These are phyloP conservation scores for Peromyscus californicus DNA, from an alignment of 2,113 vertebrate genomes.

Conservation along the genomic window DNA sequence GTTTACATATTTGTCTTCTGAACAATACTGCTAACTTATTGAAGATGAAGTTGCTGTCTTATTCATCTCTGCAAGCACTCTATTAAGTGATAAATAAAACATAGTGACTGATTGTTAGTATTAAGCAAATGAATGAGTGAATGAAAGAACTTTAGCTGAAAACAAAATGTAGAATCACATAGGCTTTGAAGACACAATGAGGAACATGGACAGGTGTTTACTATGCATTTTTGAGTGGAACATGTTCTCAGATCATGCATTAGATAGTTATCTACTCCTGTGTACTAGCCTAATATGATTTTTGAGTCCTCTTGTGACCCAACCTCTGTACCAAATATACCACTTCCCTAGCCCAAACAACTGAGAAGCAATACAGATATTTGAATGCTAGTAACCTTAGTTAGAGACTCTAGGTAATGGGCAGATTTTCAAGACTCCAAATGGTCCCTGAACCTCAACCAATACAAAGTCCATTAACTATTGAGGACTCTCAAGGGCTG, in stretches of 20 bases:
- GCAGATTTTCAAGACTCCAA: neutral
- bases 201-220: neutral
- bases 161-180: conserved; percentile 18
- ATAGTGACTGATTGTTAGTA: neutral
- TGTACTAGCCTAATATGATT: neutral
- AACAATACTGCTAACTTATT: neutral
- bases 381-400: conserved; percentile 40
- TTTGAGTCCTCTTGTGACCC: conserved; percentile 42
- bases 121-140: conserved; percentile 50
- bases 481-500: conserved; percentile 16
- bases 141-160: conserved; percentile 38
- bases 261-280: neutral
- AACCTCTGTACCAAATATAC: conserved; percentile 11
- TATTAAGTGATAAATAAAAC: conserved; percentile 38
- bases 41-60: conserved; percentile 45
- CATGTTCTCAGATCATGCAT: neutral
- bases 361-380: conserved; percentile 30
- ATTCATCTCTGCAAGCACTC: neutral
- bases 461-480: conserved; percentile 55
- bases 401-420: conserved; percentile 15
- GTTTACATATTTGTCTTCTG: neutral
- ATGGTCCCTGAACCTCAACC: conserved; percentile 3
- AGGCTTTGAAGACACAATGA: neutral
- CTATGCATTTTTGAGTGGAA: neutral
- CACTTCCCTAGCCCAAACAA: neutral